Percentiles rank a stretch among this genome's conserved stretches.
phyloP scores from a whole-genome alignment of 2,113 vertebrate species.

The Alaudala cheleensis region DNA sequence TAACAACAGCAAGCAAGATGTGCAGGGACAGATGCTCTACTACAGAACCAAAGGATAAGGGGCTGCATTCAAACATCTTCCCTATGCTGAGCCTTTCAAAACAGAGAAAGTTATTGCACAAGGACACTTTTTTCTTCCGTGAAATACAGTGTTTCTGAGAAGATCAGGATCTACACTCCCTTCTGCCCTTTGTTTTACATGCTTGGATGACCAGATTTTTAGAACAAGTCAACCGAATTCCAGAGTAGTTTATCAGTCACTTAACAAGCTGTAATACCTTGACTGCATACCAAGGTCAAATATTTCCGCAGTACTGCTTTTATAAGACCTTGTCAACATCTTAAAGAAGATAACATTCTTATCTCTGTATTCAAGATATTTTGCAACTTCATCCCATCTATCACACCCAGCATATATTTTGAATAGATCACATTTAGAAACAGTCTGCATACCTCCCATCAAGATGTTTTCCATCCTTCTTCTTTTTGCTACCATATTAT shows the following conservation, averaged over 20 bases:
- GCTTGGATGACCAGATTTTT: conserved; percentile 24
- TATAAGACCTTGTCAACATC: conserved; percentile 38
- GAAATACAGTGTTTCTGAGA: not conserved
- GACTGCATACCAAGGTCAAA: conserved; percentile 53
- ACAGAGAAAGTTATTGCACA: not conserved
- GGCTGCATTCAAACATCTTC: not conserved
- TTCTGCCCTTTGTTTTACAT: conserved; percentile 9
- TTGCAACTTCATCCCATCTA: conserved; percentile 8
- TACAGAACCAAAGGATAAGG: not conserved
- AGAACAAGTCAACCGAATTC: conserved; percentile 48
- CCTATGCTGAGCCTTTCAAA: not conserved
- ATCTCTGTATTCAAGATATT: conserved; percentile 9
- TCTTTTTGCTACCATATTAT: not conserved
- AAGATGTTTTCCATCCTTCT: not conserved
- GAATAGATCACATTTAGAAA: not conserved
- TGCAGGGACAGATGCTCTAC: not conserved
- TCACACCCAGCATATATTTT: not conserved
- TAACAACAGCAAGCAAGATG: not conserved
- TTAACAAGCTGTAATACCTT: conserved; percentile 43
- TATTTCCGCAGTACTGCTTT: conserved; percentile 39
- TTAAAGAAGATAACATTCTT: conserved; percentile 27
- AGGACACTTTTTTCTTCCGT: not conserved
- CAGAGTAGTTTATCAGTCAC: conserved; percentile 47
- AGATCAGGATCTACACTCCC: not conserved
- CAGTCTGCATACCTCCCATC: not conserved